These are phyloP conservation scores for Anolis carolinensis DNA, from an alignment of 2,113 vertebrate genomes.

Conservation along the genomic window DNA sequence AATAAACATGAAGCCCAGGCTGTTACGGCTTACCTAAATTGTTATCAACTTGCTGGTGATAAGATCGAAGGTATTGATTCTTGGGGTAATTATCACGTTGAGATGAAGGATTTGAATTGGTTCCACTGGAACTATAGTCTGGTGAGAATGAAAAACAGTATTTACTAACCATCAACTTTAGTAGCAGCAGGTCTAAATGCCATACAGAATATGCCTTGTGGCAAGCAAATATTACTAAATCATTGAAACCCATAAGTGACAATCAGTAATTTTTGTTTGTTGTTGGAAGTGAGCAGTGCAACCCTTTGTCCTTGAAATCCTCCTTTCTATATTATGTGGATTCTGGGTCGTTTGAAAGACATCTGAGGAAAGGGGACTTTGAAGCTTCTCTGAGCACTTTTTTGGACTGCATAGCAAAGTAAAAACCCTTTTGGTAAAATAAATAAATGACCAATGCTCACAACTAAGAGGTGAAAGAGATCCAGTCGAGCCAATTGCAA, in stretches of 20 bases:
- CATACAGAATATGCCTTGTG: background rate
- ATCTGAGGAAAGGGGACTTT: too few relatives aligned
- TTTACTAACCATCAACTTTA: too few relatives aligned
- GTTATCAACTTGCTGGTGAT: slow-evolving; percentile 89
- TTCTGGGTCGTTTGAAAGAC: background rate
- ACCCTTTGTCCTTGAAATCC: background rate
- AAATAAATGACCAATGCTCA: background rate
- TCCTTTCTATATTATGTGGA: background rate
- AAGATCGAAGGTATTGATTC: slow-evolving; percentile 82
- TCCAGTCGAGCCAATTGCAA: background rate
- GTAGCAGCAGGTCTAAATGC: background rate
- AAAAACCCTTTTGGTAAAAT: background rate
- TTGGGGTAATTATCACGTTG: slow-evolving; percentile 75
- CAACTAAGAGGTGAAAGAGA: background rate
- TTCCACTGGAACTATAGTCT: slow-evolving; percentile 57
- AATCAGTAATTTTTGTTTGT: background rate
- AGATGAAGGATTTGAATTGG: slow-evolving; percentile 57
- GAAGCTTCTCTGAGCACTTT: too few relatives aligned
- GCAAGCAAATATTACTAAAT: background rate
- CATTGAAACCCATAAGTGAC: background rate
- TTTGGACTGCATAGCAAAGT: too few relatives aligned
- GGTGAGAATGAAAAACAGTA: slow-evolving; percentile 4
- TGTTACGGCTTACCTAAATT: slow-evolving; percentile 85
- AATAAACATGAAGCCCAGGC: background rate
- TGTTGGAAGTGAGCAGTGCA: background rate